These are phyloP conservation scores for Cotesia typhae DNA, from an alignment of 1,140 invertebrate genomes.

Conservation along the genomic window DNA sequence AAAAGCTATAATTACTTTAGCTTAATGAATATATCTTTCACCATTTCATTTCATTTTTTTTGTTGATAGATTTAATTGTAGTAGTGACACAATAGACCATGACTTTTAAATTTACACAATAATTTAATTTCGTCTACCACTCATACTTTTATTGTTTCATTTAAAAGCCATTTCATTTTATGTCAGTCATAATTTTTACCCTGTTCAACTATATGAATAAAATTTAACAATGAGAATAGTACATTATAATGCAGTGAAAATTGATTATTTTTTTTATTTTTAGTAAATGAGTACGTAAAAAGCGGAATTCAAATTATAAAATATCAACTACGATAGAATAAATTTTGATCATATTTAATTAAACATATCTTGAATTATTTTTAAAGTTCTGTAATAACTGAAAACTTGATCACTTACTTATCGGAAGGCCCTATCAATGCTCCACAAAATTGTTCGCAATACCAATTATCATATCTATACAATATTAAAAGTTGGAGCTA, in stretches of 20 bases:
- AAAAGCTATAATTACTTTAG: not conserved
- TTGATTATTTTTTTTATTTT: no score
- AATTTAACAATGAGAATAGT: conserved; percentile 3
- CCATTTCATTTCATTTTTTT: conserved; percentile 4
- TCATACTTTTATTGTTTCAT: conserved; percentile 38
- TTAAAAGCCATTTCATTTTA: conserved; percentile 35
- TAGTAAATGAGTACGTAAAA: no score
- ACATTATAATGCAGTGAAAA: not conserved
- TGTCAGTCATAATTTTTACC: conserved; percentile 6
- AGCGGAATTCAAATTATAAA: no score
- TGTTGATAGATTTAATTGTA: conserved; percentile 19
- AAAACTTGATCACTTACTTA: no score
- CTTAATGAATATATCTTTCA: not conserved
- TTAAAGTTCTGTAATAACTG: no score
- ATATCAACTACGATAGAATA: no score
- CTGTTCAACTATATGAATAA: not conserved
- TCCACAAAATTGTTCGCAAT: no score
- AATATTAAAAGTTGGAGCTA: no score
- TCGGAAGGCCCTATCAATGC: no score
- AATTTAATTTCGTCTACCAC: conserved; percentile 37
- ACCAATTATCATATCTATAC: no score
- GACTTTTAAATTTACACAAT: conserved; percentile 41
- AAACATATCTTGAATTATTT: no score
- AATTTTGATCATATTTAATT: no score
- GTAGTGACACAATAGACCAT: conserved; percentile 34